Evolutionary conservation across 2,113 vertebrate species (phyloP).

Genomic region (Tinamus guttatus): DNA sequence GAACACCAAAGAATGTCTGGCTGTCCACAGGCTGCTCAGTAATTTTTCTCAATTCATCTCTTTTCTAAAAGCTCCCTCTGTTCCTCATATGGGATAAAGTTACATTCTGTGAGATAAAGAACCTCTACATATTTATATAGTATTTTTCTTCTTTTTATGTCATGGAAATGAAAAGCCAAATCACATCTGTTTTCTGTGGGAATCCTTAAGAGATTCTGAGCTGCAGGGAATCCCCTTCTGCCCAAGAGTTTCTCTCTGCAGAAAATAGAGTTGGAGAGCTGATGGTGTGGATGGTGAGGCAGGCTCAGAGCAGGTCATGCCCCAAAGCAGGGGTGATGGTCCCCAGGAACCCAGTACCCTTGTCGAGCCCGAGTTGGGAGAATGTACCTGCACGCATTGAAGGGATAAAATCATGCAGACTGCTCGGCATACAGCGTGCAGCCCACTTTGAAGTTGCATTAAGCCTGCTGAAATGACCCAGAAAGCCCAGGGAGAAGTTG

Average conservation of each 20-base stretch:
- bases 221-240: slow-evolving; percentile 27
- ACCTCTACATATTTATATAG: slow-evolving; percentile 4
- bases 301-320: neutral
- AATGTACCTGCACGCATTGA: fast-evolving
- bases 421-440: neutral
- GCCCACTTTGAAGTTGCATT: neutral
- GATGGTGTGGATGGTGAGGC: neutral
- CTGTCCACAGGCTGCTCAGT: neutral
- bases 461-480: neutral
- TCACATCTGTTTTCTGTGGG: neutral
- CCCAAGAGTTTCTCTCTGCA: neutral
- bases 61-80: slow-evolving; percentile 24
- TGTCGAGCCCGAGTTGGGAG: neutral
- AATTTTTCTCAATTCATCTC: slow-evolving; percentile 15
- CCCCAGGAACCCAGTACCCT: neutral
- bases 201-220: slow-evolving; percentile 9
- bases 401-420: neutral
- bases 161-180: neutral
- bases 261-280: neutral
- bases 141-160: slow-evolving; percentile 36
- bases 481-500: neutral
- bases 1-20: neutral
- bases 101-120: neutral
- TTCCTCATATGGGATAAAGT: neutral
- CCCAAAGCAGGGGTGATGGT: neutral